A percentile compares a stretch with the other conserved stretches of the same genome.
Evolutionary conservation across 1,140 invertebrate species (phyloP).

Genomic region (Platorchestia sp.): DNA sequence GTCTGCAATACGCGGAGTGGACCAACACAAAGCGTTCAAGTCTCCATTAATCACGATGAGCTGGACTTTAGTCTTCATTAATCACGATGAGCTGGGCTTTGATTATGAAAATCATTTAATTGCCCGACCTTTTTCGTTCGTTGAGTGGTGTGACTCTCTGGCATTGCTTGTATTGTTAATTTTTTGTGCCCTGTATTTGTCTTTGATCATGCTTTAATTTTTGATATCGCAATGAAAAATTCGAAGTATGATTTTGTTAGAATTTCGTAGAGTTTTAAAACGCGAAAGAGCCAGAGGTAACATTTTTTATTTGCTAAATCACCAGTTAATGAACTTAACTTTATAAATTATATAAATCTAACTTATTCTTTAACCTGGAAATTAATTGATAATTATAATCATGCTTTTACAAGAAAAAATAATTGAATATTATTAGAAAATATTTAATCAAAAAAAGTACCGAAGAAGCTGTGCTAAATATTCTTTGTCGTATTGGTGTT

Average conservation of each 20-base stretch:
- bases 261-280: neutral
- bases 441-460: too few relatives aligned
- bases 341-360: too few relatives aligned
- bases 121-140: neutral
- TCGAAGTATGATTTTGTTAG: neutral
- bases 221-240: neutral
- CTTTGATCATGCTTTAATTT: neutral
- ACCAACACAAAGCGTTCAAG: neutral
- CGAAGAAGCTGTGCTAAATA: too few relatives aligned
- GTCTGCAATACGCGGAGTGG: neutral
- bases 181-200: neutral
- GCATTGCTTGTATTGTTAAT: neutral
- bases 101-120: neutral
- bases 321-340: too few relatives aligned
- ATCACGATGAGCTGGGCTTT: neutral
- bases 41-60: neutral
- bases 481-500: too few relatives aligned
- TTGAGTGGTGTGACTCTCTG: neutral
- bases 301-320: too few relatives aligned
- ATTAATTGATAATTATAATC: too few relatives aligned
- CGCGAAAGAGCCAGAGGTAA: neutral
- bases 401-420: too few relatives aligned
- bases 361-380: too few relatives aligned
- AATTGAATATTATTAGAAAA: too few relatives aligned
- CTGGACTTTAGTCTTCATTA: neutral